Evolutionary conservation across 2,888 invertebrate species (phyloP).

Genomic region (Microctonus brassicae): DNA sequence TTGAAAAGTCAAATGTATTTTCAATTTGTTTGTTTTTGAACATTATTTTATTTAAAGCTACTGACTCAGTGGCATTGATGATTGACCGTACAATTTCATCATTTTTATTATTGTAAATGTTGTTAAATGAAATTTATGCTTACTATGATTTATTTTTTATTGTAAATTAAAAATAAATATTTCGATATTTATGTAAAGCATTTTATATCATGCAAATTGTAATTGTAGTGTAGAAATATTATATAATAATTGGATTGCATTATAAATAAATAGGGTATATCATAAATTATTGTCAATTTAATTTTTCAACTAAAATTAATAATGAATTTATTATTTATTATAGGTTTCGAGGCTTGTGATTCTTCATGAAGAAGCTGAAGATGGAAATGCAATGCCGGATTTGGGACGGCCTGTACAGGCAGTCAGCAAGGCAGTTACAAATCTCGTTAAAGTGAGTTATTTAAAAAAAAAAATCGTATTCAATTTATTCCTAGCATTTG

Average conservation of each 20-base stretch:
- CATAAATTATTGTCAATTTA: background rate
- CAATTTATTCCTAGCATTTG: too few species aligned
- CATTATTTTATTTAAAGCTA: background rate
- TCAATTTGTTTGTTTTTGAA: background rate
- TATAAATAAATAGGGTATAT: background rate
- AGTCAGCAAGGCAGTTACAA: slow-evolving; percentile 97
- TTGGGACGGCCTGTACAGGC: slow-evolving; percentile 96
- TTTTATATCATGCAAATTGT: background rate
- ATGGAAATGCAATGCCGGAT: slow-evolving; percentile 99
- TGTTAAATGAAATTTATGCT: background rate
- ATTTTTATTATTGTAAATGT: background rate
- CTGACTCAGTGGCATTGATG: background rate
- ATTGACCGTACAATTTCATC: background rate
- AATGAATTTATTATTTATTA: slow-evolving; percentile 45
- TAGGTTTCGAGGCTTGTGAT: slow-evolving; percentile 99
- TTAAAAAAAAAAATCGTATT: too few species aligned
- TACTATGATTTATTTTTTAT: background rate
- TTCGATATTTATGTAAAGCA: background rate
- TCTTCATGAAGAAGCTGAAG: slow-evolving; percentile 99
- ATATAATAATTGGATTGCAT: background rate
- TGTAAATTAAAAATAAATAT: background rate
- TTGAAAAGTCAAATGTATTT: background rate
- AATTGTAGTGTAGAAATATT: background rate
- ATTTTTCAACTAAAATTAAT: background rate
- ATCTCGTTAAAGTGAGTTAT: slow-evolving; percentile 88